Base-by-base conservation (phyloP, 2,888 invertebrate genomes). In the Acheta domesticus region DNA sequence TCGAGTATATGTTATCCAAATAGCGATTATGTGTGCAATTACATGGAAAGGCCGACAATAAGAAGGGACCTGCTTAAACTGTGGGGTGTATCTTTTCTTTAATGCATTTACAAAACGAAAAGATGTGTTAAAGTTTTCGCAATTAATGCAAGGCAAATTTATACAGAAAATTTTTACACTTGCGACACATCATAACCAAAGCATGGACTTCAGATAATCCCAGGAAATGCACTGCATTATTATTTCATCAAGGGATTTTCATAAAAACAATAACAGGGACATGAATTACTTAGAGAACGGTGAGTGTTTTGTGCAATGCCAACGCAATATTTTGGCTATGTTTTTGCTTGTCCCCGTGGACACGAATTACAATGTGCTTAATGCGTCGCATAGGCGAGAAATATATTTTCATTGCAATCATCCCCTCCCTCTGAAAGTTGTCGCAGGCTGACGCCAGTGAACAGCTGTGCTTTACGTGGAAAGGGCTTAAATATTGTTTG, bases 271-370 rank as follows among this genome's bases (percentile, higher is more conserved):
- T 62, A 19, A 19, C 62, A 8, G 16, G n/a, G n/a, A 62, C 62
- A 62, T 62, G 62, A 62, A 62, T 62, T 19, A 62, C 62, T 62
- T 62, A 62, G 62, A n/a, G 62, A 62, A 62, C 62, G n/a, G 62
- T 62, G 62, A 62, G 62, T 62, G 62, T 62, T 36, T 62, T 62
- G 62, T 62, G 14, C 36, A 62, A 12, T 62, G 62, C 19, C 16
- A 62, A 62, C n/a, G n/a, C 62, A 62, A 62, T 62, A 62, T 62
- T 62, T 62, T 62, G 62, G 62, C 14, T 19, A 8, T 62, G 62
- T 62, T 62, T 36, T 62, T 62, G 62, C 62, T 62, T n/a, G 62
- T 62, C 62, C 62, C 62, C n/a, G 14, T 62, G 62, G 62, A 62
- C 62, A 62, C 62, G 8, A 62, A 62, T 62, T 62, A 62, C 62